Base-by-base conservation (phyloP, 2,888 invertebrate genomes). In the Euzetes globulus region DNA sequence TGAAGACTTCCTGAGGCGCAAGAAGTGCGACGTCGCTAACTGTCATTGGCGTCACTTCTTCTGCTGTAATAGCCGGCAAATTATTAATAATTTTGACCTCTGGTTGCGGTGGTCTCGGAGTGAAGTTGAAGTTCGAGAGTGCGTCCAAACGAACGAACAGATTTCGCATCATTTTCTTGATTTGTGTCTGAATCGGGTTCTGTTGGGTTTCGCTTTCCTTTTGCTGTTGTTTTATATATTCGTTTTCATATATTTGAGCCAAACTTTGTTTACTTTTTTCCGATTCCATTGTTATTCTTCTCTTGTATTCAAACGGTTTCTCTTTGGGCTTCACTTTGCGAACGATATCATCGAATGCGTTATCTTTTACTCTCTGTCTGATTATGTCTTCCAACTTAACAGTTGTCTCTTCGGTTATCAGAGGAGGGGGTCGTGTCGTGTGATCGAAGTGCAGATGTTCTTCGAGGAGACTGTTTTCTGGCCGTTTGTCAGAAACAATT, bases 11-110 rank as follows among this genome's bases (percentile, higher is more conserved):
- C 84, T 96, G 92, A 0, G 98, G 96, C 22, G 97, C 96, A 77
- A 97, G 84, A 50, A 94, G 83, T 1, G 89, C 86, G 4, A 91
- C 91, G 83, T 94, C 91, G 80, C 90, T 93, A 0, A 89, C 87
- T n/a, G 90, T 89, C 7, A 92, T 86, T 0, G 97, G 97, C 0
- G 94, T 94, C 9, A 96, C 94, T 84, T 99, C 98, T 83, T 99
- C 99, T 88, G 96, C 91, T 41, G 86, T 87, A 71, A 98, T 88
- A 0, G 95, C 92, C 1, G 97, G 92, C 77, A 92, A 86, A 82
- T 99, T 97, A 76, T 89, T 91, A 6, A 98, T 87, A 76, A 99
- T 90, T 84, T 91, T 92, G 1, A 95, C 85, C 80, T 98, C 97
- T 0, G 94, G 91, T 76, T 88, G 87, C 0, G 89, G 88, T 75